phyloP scores from a whole-genome alignment of 1,140 invertebrate species.

The Nixonia krombeini region DNA sequence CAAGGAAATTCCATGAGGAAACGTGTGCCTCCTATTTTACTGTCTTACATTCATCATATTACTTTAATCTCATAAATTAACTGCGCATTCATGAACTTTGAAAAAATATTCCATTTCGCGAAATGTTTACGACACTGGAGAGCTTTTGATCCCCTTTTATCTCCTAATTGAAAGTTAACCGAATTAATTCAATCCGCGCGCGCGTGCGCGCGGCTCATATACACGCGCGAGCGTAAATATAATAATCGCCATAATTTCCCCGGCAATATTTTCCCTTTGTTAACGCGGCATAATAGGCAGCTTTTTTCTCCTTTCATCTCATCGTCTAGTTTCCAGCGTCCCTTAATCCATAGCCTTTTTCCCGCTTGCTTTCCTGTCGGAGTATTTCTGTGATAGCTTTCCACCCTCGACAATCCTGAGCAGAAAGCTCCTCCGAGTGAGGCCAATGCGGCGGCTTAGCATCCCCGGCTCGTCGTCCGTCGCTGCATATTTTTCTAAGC shows the following conservation, averaged over 20 bases:
- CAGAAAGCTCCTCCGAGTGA: constrained; percentile 24
- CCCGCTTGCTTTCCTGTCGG: constrained; percentile 17
- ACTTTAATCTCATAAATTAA: not conserved
- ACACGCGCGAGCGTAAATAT: too few relatives aligned
- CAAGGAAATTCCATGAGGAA: constrained; percentile 5
- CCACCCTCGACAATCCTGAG: constrained; percentile 20
- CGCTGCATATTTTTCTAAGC: constrained; percentile 45
- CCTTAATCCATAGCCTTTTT: constrained; percentile 25
- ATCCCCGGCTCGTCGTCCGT: constrained; percentile 19
- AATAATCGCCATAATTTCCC: not conserved
- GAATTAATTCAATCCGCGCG: too few relatives aligned
- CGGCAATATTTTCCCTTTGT: not conserved
- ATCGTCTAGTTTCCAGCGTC: constrained; percentile 9
- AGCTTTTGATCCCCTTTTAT: too few relatives aligned
- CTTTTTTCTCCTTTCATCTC: constrained; percentile 16
- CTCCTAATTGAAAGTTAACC: too few relatives aligned
- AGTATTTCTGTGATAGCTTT: constrained; percentile 33
- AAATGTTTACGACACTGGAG: too few relatives aligned
- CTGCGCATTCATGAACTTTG: not conserved
- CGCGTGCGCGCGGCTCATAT: too few relatives aligned
- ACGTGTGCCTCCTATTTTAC: not conserved
- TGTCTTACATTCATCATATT: not conserved
- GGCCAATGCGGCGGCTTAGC: constrained; percentile 25
- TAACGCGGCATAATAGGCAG: constrained; percentile 1
- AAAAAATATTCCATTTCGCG: not conserved